Conservation (phyloP, 2,113 vertebrate genomes). For the Sylvietta virens region DNA sequence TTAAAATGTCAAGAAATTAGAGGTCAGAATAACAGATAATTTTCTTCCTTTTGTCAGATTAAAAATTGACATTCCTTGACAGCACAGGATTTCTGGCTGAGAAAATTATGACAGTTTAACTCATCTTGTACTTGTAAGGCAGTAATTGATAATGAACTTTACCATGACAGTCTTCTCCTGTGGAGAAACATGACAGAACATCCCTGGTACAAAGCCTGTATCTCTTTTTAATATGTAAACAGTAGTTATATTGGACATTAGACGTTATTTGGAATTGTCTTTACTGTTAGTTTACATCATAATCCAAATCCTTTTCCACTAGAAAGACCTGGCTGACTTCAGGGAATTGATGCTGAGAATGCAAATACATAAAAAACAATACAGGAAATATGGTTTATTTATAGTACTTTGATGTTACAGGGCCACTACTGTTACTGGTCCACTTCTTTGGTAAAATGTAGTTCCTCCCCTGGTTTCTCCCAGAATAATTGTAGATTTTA, state of each 20-base stretch:
- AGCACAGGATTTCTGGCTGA: conserved; percentile 76
- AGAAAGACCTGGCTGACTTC: conserved; percentile 14
- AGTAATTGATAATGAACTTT: conserved; percentile 82
- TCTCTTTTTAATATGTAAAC: conserved; percentile 83
- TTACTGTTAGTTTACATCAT: conserved; percentile 73
- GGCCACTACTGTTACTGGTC: not conserved
- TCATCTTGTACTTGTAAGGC: conserved; percentile 83
- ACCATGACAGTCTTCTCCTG: conserved; percentile 84
- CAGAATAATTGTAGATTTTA: not conserved
- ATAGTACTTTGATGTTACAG: not conserved
- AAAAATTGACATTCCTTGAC: conserved; percentile 85
- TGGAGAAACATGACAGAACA: conserved; percentile 89
- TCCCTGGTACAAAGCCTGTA: conserved; percentile 77
- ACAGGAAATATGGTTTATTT: not conserved
- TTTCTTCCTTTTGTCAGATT: conserved; percentile 84
- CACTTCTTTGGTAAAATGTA: not conserved
- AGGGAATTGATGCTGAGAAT: not conserved
- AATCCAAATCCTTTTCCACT: conserved; percentile 58
- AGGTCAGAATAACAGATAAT: conserved; percentile 87
- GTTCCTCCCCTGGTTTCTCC: not conserved
- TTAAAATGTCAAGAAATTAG: conserved; percentile 95
- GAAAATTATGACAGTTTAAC: conserved; percentile 87
- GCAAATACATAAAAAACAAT: not conserved
- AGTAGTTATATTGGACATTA: conserved; percentile 82
- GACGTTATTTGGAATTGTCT: conserved; percentile 73